A percentile compares a stretch with the other conserved stretches of the same genome.
Conservation (phyloP, 2,888 invertebrate species). For the Cynaeus angustus region DNA sequence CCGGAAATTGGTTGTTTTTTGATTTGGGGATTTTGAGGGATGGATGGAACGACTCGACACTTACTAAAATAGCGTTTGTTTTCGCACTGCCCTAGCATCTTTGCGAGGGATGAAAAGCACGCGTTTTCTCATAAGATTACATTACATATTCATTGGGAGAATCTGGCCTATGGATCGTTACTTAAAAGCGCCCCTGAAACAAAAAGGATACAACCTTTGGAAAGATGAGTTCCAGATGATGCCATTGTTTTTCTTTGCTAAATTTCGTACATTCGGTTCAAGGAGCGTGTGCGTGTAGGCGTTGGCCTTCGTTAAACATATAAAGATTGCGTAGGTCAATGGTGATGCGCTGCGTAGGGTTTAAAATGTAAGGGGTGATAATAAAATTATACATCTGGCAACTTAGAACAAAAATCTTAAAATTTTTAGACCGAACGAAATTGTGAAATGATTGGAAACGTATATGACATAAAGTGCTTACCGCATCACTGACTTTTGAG, state of each 20-base stretch:
- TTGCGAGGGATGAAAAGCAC: too few species aligned
- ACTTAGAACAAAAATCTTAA: too few species aligned
- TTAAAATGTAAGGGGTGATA: background rate
- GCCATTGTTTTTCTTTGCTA: background rate
- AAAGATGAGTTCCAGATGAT: background rate
- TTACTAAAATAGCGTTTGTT: background rate
- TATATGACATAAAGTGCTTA: too few species aligned
- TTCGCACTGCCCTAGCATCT: too few species aligned
- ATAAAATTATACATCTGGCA: too few species aligned
- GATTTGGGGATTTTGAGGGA: constrained; percentile 12
- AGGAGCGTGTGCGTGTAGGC: constrained; percentile 19
- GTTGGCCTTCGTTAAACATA: constrained; percentile 36
- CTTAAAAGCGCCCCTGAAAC: too few species aligned
- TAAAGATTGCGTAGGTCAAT: constrained; percentile 43
- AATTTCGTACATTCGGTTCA: background rate
- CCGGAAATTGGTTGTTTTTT: constrained; percentile 35
- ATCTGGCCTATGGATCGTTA: too few species aligned
- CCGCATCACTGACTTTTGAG: background rate
- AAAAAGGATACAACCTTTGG: too few species aligned
- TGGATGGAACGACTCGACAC: constrained; percentile 7
- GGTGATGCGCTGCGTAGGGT: constrained; percentile 10
- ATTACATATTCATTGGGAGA: background rate
- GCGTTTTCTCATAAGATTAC: constrained; percentile 12
- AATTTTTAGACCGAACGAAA: too few species aligned
- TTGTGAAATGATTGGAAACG: too few species aligned